Percentiles rank a stretch among this genome's conserved stretches.
Conservation (phyloP, 1,140 invertebrate species). For the Paraescarpia echinospica region DNA sequence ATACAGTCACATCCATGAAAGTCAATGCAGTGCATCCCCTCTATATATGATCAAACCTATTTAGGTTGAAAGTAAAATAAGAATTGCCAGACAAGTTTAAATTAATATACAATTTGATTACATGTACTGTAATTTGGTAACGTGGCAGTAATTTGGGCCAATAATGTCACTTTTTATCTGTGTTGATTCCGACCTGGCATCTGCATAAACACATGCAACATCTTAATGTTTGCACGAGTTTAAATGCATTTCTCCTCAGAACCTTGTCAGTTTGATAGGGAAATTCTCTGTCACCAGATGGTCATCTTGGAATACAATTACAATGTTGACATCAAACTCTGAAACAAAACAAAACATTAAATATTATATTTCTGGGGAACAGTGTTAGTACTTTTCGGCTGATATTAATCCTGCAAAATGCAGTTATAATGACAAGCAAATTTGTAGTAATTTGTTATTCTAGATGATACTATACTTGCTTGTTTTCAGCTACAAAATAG, state of each 20-base stretch:
- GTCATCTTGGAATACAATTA: slow-evolving; percentile 90
- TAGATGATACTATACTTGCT: no score
- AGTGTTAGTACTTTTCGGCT: slow-evolving; percentile 19
- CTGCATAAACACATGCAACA: neutral
- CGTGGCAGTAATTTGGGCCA: no score
- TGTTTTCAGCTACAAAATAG: no score
- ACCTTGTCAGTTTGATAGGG: slow-evolving; percentile 73
- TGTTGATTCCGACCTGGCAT: neutral
- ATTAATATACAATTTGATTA: neutral
- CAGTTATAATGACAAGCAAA: neutral
- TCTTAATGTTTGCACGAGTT: neutral
- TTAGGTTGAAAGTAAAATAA: neutral
- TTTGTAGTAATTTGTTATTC: no score
- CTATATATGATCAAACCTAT: neutral
- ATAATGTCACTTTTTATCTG: no score
- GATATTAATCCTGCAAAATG: slow-evolving; percentile 1
- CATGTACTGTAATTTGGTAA: neutral
- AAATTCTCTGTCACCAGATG: slow-evolving; percentile 96
- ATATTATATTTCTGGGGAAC: no score
- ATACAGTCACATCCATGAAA: neutral
- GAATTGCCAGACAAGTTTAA: neutral
- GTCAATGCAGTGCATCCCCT: neutral
- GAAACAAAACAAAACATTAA: slow-evolving; percentile 60
- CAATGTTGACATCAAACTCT: slow-evolving; percentile 96
- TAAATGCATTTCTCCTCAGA: slow-evolving; percentile 33